Evolutionary conservation across 2,797 vertebrate genomes (phyloP), one percentile per base, ranked within the genome.

Genomic region (Coregonus suidteri): DNA sequence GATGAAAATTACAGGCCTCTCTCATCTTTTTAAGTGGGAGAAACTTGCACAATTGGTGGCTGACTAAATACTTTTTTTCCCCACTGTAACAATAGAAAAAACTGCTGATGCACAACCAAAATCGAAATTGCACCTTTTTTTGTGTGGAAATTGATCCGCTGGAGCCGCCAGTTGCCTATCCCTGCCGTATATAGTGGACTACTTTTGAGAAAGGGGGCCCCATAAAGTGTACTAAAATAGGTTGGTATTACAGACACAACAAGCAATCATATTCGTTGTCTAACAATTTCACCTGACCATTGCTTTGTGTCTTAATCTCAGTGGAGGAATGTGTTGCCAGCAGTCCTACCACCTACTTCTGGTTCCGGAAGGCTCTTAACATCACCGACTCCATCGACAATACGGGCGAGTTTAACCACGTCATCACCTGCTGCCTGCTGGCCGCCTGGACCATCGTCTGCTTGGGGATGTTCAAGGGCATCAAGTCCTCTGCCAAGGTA

Each of bases 401-500:
- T 71, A 89, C 71, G 0, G 94, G 94, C 31, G 86, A 91, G 14
- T 94, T 93, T 47, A 95, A 96, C 82, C 62, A 37, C 1, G 82
- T 93, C 75, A 93, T 96, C 13, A 89, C 91, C 0, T 87, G 90
- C 83, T 95, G 94, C 75, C 94, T 96, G 76, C 83, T 95, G 77
- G 92, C 81, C 0, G 95, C 95, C 68, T 96, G 96, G 96, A 81
- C 86, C 83, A 77, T 95, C 0, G 95, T 96, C 68, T 94, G 95
- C 71, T 87, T 95, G 59, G 95, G 94, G 71, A 96, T 96, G 95
- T 95, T 95, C 83, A 95, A 94, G 88, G 95, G 95, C 2, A 96
- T 96, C 89, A 96, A 96, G 89, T 93, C 91, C 0, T 95, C 95
- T 0, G 96, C 95, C 73, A 96, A 96, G 95, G 96, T 96, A 88